phyloP scores from a whole-genome alignment of 2,888 invertebrate genomes.

The Drosophila prolongata region DNA sequence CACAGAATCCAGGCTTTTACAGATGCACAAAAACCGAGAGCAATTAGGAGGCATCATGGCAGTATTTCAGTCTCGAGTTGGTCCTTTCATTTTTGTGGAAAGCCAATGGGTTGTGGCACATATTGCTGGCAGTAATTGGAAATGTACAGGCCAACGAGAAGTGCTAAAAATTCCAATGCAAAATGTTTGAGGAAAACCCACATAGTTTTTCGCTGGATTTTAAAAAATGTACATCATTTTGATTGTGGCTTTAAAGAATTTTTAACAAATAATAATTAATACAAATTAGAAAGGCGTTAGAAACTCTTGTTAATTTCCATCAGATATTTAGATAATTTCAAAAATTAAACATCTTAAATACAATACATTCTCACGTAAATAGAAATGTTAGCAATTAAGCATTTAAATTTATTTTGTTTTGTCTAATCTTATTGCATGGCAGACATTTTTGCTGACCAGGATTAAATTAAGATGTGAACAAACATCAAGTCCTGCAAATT shows the following conservation, averaged over 20 bases:
- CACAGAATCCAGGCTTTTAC: constrained; percentile 8
- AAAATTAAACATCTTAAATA: no score
- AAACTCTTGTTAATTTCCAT: no score
- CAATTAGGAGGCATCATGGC: constrained; percentile 17
- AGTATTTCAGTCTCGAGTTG: neutral
- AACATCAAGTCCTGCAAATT: constrained; percentile 5
- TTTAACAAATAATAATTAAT: no score
- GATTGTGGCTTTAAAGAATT: no score
- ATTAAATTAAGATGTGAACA: constrained; percentile 11
- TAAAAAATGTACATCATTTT: no score
- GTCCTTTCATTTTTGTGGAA: constrained; percentile 7
- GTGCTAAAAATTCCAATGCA: neutral
- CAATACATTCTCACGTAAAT: neutral
- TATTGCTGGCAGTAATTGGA: constrained; percentile 16
- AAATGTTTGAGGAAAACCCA: no score
- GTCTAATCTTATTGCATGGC: neutral
- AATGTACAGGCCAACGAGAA: neutral
- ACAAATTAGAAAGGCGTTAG: no score
- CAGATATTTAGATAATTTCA: no score
- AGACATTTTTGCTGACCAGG: constrained; percentile 12
- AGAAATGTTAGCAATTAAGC: neutral
- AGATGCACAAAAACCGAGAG: constrained; percentile 11
- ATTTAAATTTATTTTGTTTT: neutral
- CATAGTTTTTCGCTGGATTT: no score
- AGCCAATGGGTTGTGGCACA: constrained; percentile 19